Conservation (phyloP, 2,113 vertebrate species). For the Gila orcuttii region DNA sequence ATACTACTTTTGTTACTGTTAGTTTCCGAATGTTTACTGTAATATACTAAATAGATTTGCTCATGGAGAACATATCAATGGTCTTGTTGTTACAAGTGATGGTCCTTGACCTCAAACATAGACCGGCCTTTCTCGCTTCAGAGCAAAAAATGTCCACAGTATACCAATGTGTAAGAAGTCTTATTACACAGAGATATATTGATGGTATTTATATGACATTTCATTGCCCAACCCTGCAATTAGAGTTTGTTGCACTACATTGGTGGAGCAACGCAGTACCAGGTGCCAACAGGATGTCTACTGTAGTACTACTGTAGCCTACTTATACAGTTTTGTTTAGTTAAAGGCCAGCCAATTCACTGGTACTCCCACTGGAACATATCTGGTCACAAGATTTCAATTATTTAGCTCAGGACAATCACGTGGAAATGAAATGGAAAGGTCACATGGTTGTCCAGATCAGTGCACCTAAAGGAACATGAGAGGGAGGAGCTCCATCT, state of each 20-base stretch:
- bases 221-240: background rate
- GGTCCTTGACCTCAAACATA: background rate
- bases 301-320: background rate
- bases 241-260: background rate
- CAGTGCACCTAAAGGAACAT: slow-evolving; percentile 41
- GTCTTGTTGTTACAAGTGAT: background rate
- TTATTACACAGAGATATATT: background rate
- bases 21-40: background rate
- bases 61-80: background rate
- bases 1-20: background rate
- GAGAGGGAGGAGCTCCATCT: background rate
- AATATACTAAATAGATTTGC: background rate
- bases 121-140: background rate
- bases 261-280: background rate
- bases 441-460: slow-evolving; percentile 66
- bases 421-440: slow-evolving; percentile 70
- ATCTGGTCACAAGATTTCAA: slow-evolving; percentile 73
- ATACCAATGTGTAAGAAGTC: background rate
- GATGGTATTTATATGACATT: background rate
- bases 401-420: slow-evolving; percentile 64
- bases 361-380: slow-evolving; percentile 56
- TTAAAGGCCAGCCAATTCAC: background rate
- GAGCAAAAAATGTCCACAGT: background rate
- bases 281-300: background rate
- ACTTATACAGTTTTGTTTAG: background rate